Base-by-base conservation (phyloP, 2,113 vertebrate genomes). In the Campylomormyrus numenius region DNA sequence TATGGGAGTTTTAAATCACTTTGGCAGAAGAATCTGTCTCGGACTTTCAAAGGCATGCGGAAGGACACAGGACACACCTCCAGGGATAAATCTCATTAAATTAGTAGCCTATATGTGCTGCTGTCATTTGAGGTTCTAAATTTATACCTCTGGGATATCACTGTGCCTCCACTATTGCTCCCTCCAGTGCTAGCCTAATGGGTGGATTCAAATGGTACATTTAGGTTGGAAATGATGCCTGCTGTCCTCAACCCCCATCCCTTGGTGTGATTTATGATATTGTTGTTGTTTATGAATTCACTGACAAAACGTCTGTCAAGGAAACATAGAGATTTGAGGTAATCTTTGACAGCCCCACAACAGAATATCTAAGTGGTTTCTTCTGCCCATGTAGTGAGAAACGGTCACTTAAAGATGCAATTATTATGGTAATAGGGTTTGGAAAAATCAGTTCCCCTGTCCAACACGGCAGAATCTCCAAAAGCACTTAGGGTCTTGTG, bases 1-100 rank as follows among this genome's bases (percentile, higher is more conserved):
- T 21, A 90, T 46, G 50, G 66, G 2, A 35, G 88, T 88, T 50
- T 42, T 85, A 85, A 74, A 91, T 90, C 88, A 83, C 83, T 66
- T 83, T 80, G 66, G 48, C 84, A 84, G 66, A 45, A 46, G 9
- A 27, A 19, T 10, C 49, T 80, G 87, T 88, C 35, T 91, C 90
- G 90, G 90, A 91, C 89, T 90, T 90, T 88, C 56, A 88, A 88
- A 88, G 90, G 85, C 89, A 90, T 53, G 77, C 74, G 80, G 86
- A 91, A 92, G 90, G 90, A 87, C 90, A 88, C 42, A 52, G 90
- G 80, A 91, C 56, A 87, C 86, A 56, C 91, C 90, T 91, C 90
- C 85, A 87, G 89, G 87, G 52, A 91, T 90, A 91, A 91, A 92
- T 92, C 88, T 91, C 74, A 91, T 92, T 92, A 91, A 86, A 89